A percentile compares a stretch with the other conserved stretches of the same genome.
phyloP scores from a whole-genome alignment of 1,140 invertebrate genomes.

The Popillia japonica region DNA sequence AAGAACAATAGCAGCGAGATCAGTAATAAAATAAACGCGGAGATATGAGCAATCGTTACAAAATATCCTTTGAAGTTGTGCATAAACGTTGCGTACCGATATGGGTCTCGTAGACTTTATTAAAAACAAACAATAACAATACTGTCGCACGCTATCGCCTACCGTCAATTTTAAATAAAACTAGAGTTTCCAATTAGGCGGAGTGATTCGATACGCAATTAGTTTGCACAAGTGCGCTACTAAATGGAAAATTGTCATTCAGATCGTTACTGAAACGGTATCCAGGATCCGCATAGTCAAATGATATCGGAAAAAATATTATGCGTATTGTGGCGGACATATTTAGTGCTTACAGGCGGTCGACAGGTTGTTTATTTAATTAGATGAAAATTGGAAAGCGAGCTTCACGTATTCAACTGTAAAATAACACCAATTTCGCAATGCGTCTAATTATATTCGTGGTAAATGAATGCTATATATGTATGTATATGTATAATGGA shows the following conservation, averaged over 20 bases:
- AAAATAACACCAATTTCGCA: background rate
- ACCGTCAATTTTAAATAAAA: background rate
- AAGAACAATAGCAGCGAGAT: too few relatives aligned
- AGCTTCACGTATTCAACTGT: background rate
- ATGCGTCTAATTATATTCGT: background rate
- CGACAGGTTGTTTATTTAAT: background rate
- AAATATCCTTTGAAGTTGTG: background rate
- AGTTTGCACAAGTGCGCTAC: background rate
- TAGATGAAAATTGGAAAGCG: slow-evolving; percentile 4
- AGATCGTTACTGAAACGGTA: background rate
- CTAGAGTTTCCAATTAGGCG: background rate
- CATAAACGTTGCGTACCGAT: background rate
- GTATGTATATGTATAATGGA: too few relatives aligned
- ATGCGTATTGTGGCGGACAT: background rate
- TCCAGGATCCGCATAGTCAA: background rate
- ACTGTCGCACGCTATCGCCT: background rate
- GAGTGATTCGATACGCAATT: background rate
- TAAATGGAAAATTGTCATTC: slow-evolving; percentile 6
- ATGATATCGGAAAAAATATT: background rate
- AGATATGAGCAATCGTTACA: background rate
- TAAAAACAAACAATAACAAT: slow-evolving; percentile 6
- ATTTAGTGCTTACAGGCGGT: too few relatives aligned
- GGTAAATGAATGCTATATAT: too few relatives aligned
- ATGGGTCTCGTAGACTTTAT: background rate
- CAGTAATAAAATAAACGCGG: background rate